Base-by-base conservation (phyloP, 1,140 invertebrate genomes). In the Archegozetes longisetosus region DNA sequence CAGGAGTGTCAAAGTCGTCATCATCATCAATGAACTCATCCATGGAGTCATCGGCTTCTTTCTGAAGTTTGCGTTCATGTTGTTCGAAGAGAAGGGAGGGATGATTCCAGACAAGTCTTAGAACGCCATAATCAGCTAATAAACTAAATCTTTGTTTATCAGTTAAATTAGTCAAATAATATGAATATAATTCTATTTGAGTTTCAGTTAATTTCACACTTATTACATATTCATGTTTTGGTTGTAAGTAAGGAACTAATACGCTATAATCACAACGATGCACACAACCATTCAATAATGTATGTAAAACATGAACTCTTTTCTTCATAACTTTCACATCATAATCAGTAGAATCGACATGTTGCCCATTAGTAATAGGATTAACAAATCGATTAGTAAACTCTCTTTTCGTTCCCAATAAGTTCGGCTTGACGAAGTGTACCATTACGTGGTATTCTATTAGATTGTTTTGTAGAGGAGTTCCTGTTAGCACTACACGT, bases 21-120 rank as follows among this genome's bases (percentile, higher is more conserved):
- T 23, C 50, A n/a, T 52, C 50, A 52, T 23, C 40, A 28, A 29
- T 49, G 40, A 55, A 46, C 22, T 50, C 9, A 1, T 58, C 47
- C 20, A 50, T 14, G 1, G 48, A 51, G 20, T 58, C 57, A n/a
- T 49, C 58, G 13, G 17, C 50, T 9, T 49, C 58, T 56, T 57
- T 53, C 20, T 32, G 22, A 24, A 4, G 20, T 40, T 24, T 27
- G 14, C 40, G 23, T 29, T 29, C 20, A 49, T 14, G 46, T 27
- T 53, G 48, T 2, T n/a, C 52, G 17, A 32, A 32, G 25, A 98
- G 71, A 53, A 98, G 85, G 74, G 98, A 93, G 0, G 95, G 94
- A 76, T 98, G 95, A 71, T 98, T 98, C 93, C 94, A 98, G 65
- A 99, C 98, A 81, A 98, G 97, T 70, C 92, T 96, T 72, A 94